These are phyloP conservation scores for Drosophila triauraria DNA, from an alignment of 1,140 invertebrate species.

Conservation along the genomic window DNA sequence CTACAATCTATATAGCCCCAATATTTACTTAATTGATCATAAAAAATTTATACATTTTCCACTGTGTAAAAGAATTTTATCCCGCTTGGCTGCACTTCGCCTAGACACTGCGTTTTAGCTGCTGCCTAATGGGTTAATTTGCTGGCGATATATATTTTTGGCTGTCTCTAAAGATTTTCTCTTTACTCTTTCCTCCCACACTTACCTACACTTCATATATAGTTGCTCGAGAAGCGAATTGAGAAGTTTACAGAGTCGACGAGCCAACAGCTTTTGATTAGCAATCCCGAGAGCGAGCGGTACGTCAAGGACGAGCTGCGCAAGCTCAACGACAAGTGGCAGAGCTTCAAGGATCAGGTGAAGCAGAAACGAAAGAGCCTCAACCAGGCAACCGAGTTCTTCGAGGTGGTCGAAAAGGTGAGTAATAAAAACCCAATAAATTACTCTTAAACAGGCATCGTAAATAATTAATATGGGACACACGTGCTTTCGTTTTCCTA, in stretches of 20 bases:
- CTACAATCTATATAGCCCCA: too few species aligned
- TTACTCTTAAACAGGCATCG: not conserved
- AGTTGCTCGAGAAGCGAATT: slow-evolving; percentile 91
- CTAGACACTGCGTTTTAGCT: slow-evolving; percentile 56
- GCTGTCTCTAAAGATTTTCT: slow-evolving; percentile 33
- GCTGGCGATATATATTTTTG: slow-evolving; percentile 55
- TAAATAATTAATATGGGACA: not conserved
- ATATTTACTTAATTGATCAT: not conserved
- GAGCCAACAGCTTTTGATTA: slow-evolving; percentile 88
- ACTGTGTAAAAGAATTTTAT: slow-evolving; percentile 22
- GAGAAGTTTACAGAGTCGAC: slow-evolving; percentile 89
- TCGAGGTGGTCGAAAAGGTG: slow-evolving; percentile 85
- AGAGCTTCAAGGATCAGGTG: slow-evolving; percentile 89
- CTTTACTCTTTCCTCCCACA: not conserved
- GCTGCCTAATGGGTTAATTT: slow-evolving; percentile 38
- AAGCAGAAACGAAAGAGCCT: slow-evolving; percentile 88
- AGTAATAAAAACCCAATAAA: slow-evolving; percentile 7
- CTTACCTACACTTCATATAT: too few species aligned
- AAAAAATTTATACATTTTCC: not conserved
- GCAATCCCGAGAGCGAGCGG: slow-evolving; percentile 87
- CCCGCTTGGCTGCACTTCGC: slow-evolving; percentile 34
- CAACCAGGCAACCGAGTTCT: slow-evolving; percentile 87
- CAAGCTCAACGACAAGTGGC: slow-evolving; percentile 90
- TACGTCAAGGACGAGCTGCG: slow-evolving; percentile 88
- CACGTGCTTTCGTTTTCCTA: not conserved